A percentile compares a stretch with the other conserved stretches of the same genome.
These are phyloP conservation scores for Ditylenchus weischeri DNA, from an alignment of 2,888 invertebrate species.

Conservation along the genomic window DNA sequence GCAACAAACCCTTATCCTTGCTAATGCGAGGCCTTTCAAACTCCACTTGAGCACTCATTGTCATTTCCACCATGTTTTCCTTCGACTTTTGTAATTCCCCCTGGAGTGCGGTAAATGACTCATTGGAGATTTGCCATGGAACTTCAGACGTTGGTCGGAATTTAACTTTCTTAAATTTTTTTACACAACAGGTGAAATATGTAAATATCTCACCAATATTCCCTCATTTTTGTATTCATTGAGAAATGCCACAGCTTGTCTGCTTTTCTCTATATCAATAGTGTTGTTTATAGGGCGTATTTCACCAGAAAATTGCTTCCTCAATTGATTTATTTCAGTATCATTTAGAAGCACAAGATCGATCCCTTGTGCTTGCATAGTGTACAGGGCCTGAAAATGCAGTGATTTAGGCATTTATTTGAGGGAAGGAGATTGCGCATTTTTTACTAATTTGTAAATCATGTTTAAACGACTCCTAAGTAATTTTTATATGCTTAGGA, in stretches of 20 bases:
- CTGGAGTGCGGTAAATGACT: slow-evolving; percentile 58
- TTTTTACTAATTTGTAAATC: too few relatives aligned
- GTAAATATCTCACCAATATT: slow-evolving; percentile 37
- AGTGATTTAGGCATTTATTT: slow-evolving; percentile 14
- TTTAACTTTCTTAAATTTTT: slow-evolving; percentile 37
- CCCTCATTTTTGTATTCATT: slow-evolving; percentile 59
- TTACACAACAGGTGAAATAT: not conserved
- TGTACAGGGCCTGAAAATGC: slow-evolving; percentile 47
- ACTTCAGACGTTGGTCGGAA: slow-evolving; percentile 54
- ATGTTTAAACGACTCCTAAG: too few relatives aligned
- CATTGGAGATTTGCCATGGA: slow-evolving; percentile 79
- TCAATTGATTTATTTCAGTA: slow-evolving; percentile 50
- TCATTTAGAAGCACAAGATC: slow-evolving; percentile 36
- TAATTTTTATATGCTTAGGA: too few relatives aligned
- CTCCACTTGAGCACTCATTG: slow-evolving; percentile 41
- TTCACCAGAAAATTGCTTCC: slow-evolving; percentile 50
- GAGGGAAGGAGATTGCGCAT: too few relatives aligned
- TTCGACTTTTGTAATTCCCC: slow-evolving; percentile 31
- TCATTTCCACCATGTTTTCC: slow-evolving; percentile 25
- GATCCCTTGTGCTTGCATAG: slow-evolving; percentile 53
- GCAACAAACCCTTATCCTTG: slow-evolving; percentile 31
- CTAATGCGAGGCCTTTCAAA: slow-evolving; percentile 41
- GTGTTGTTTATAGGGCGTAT: slow-evolving; percentile 22
- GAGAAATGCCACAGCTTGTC: slow-evolving; percentile 58
- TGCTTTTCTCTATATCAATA: slow-evolving; percentile 32